Conservation (phyloP, 2,888 invertebrate species). For the Ceraclea dissimilis region DNA sequence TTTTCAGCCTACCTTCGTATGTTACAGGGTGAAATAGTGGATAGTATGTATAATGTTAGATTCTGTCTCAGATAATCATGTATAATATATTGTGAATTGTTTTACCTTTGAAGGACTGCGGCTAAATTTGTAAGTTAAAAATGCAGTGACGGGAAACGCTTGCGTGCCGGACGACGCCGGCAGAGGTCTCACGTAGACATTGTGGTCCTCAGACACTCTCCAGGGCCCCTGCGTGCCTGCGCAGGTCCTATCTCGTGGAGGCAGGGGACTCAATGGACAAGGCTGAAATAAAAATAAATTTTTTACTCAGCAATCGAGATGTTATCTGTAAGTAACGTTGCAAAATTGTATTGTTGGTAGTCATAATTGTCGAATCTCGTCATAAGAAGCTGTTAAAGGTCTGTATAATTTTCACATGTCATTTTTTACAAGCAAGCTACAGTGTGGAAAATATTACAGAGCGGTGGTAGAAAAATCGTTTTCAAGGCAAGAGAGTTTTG, state of each 20-base stretch:
- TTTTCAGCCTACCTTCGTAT: no score
- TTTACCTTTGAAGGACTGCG: constrained; percentile 79
- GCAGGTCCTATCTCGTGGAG: constrained; percentile 14
- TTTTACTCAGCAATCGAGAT: neutral
- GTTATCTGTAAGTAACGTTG: no score
- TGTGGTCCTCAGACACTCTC: constrained; percentile 48
- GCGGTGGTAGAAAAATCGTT: no score
- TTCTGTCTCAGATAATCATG: no score
- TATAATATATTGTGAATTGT: no score
- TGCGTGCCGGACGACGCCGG: constrained; percentile 36
- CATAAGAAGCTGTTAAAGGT: no score
- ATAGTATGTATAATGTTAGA: no score
- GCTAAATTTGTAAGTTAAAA: constrained; percentile 72
- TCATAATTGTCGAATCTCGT: no score
- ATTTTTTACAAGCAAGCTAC: no score
- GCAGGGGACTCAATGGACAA: constrained; percentile 36
- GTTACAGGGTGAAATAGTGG: no score
- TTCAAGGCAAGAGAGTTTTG: neutral
- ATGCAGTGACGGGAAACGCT: constrained; percentile 43
- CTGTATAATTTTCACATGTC: neutral
- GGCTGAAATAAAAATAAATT: constrained; percentile 31
- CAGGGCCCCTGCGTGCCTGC: constrained; percentile 30
- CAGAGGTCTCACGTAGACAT: constrained; percentile 45
- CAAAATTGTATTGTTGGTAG: no score
- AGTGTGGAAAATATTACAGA: no score